These are phyloP conservation scores for Notodonta dromedarius DNA, from an alignment of 2,888 invertebrate genomes.

Conservation along the genomic window DNA sequence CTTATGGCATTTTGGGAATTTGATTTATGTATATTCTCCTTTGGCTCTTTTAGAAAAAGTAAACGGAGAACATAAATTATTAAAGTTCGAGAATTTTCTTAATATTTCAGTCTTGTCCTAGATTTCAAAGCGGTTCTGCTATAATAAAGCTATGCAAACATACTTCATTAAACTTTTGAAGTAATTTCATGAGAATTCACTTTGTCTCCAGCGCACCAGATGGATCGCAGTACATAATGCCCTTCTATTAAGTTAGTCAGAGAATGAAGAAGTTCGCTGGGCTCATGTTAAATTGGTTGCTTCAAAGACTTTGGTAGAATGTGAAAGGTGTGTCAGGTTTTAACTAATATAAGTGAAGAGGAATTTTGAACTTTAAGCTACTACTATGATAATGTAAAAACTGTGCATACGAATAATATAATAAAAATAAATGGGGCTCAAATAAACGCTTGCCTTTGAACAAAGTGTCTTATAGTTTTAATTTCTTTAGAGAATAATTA, in stretches of 20 bases:
- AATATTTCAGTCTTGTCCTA: no score
- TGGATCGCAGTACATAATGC: constrained; percentile 75
- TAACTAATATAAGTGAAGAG: constrained; percentile 27
- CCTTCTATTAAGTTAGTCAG: constrained; percentile 75
- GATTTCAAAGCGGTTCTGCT: no score
- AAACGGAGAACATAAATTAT: constrained; percentile 9
- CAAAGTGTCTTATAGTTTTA: no score
- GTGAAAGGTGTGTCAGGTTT: constrained; percentile 42
- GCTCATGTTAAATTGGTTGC: constrained; percentile 72
- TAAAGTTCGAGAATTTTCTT: constrained; percentile 8
- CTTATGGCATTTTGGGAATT: constrained; percentile 25
- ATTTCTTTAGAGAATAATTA: no score
- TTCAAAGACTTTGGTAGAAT: constrained; percentile 60
- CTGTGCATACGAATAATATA: no score
- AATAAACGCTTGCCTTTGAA: no score
- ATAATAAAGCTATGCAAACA: neutral
- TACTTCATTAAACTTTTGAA: constrained; percentile 76
- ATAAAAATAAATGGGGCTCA: no score
- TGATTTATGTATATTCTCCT: no score
- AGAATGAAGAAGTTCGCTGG: constrained; percentile 72
- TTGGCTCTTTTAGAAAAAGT: constrained; percentile 37
- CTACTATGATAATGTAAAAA: neutral
- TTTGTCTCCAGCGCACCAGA: constrained; percentile 74
- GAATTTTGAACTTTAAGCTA: constrained; percentile 3
- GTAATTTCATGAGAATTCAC: constrained; percentile 80